Percentiles rank a stretch among this genome's conserved stretches.
These are phyloP conservation scores for Uromys caudimaculatus DNA, from an alignment of 2,797 vertebrate species.

Conservation along the genomic window DNA sequence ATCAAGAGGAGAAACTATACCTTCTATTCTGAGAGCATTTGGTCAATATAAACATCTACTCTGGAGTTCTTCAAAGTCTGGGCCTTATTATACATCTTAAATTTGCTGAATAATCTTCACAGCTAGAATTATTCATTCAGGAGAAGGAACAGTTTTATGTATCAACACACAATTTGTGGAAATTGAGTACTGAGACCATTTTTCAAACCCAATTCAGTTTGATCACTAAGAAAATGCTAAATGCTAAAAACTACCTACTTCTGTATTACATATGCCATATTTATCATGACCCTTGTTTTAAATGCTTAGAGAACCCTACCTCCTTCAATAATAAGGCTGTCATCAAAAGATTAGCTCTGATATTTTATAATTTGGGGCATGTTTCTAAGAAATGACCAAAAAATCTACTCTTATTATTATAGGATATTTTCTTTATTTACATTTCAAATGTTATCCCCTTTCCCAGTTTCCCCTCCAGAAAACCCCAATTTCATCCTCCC, in stretches of 20 bases:
- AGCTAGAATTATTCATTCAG: neutral
- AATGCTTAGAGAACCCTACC: neutral
- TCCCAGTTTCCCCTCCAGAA: too few relatives aligned
- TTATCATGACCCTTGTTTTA: neutral
- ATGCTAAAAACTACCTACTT: neutral
- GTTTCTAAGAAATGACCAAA: neutral
- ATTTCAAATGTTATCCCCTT: too few relatives aligned
- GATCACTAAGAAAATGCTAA: neutral
- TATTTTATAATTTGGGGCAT: neutral
- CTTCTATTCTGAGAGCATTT: neutral
- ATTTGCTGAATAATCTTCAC: neutral
- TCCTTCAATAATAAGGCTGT: neutral
- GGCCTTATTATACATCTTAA: neutral
- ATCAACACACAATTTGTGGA: neutral
- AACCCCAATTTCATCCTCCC: too few relatives aligned
- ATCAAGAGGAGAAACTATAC: neutral
- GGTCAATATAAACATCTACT: neutral
- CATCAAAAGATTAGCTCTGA: neutral
- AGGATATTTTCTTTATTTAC: too few relatives aligned
- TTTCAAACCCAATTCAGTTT: neutral
- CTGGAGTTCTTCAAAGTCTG: neutral
- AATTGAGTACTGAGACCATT: neutral
- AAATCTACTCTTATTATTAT: neutral
- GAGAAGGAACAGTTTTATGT: neutral
- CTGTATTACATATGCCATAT: neutral